Percentiles rank a stretch among this genome's conserved stretches.
These are phyloP conservation scores for Ibycter americanus DNA, from an alignment of 2,797 vertebrate species.

Conservation along the genomic window DNA sequence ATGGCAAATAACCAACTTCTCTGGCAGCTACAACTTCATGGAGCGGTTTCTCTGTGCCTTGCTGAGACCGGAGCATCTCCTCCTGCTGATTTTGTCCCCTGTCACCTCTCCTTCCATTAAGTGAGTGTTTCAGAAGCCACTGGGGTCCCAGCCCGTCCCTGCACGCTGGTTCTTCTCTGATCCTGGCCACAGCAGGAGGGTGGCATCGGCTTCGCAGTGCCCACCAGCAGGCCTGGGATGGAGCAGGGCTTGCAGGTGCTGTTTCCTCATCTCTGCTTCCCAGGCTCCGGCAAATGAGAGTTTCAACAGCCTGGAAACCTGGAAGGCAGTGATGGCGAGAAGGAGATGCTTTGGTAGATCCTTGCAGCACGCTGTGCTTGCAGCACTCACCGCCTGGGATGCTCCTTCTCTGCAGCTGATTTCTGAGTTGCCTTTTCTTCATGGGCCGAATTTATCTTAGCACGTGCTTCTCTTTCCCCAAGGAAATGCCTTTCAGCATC, in stretches of 20 bases:
- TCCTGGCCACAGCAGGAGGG: neutral
- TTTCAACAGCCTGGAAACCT: neutral
- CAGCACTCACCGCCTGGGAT: neutral
- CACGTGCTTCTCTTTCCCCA: neutral
- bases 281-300: neutral
- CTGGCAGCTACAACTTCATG: neutral
- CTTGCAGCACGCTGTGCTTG: neutral
- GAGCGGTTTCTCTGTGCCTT: neutral
- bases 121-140: accelerated
- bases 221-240: neutral
- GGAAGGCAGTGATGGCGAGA: accelerated
- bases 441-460: neutral
- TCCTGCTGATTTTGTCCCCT: neutral
- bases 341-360: neutral
- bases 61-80: neutral
- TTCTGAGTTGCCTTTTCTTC: neutral
- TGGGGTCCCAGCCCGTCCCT: neutral
- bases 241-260: neutral
- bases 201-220: neutral
- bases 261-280: neutral
- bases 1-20: neutral
- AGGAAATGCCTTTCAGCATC: neutral
- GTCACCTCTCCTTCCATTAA: neutral
- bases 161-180: neutral
- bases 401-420: neutral